A percentile compares a stretch with the other conserved stretches of the same genome.
Evolutionary conservation across 2,797 vertebrate genomes (phyloP).

Genomic region (Lophius americanus): DNA sequence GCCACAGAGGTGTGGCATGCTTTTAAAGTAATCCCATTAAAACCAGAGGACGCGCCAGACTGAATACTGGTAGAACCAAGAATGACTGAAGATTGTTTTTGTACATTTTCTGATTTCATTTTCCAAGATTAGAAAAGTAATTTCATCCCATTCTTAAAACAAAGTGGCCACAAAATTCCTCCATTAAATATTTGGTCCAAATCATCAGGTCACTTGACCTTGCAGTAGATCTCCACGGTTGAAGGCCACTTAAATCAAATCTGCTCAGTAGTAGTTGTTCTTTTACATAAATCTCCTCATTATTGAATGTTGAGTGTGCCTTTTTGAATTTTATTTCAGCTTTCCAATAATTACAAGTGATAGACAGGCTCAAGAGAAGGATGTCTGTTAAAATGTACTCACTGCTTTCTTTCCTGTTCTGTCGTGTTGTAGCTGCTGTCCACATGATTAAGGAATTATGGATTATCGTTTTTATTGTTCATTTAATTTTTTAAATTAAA

Average conservation of each 20-base stretch:
- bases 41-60: neutral
- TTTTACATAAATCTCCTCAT: constrained; percentile 29
- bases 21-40: constrained; percentile 7
- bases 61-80: neutral
- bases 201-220: neutral
- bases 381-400: constrained; percentile 61
- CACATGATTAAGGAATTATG: constrained; percentile 85
- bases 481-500: constrained; percentile 83
- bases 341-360: constrained; percentile 36
- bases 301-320: constrained; percentile 67
- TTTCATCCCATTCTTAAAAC: neutral
- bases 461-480: constrained; percentile 86
- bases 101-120: neutral
- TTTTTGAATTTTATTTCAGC: constrained; percentile 60
- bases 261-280: neutral
- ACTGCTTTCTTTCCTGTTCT: constrained; percentile 74
- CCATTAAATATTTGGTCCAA: neutral
- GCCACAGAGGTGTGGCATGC: constrained; percentile 1
- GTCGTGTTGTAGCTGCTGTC: constrained; percentile 88
- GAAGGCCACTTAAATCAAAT: neutral
- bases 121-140: neutral
- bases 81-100: neutral
- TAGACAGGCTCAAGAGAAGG: constrained; percentile 41
- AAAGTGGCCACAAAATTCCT: neutral
- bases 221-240: constrained; percentile 1